Base-by-base conservation (phyloP, 2,888 invertebrate species). In the Ganaspis brasiliensis region DNA sequence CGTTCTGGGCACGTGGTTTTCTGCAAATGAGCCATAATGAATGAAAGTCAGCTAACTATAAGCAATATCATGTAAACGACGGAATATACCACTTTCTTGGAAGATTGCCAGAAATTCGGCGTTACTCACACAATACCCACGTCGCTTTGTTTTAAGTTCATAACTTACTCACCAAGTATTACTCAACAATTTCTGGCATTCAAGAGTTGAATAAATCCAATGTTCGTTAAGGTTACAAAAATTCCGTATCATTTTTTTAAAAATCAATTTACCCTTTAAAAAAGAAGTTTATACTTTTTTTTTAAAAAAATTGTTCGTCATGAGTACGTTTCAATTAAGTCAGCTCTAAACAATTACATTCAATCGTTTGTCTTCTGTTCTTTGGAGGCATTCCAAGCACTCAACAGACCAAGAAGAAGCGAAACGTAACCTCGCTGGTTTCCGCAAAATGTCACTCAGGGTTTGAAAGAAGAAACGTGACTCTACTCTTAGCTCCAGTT, bases 1-100 rank as follows among this genome's bases (percentile, higher is more conserved):
- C 40, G 19, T 67, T 67, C 9, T 6, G 3, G 24, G 6, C 14
- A n/a, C 45, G 63, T 59, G 26, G 59, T 61, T 45, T 52, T 63
- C 49, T 61, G 59, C 75, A 85, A 83, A 85, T 80, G 84, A 84
- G 82, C 79, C 80, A 79, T 83, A 85, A 85, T 85, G 85, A 87
- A 87, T 87, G 86, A 85, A 86, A 84, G 78, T 75, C 59, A 49
- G 16, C 75, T 56, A 61, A 77, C 76, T 74, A 77, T 76, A 80
- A 80, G 78, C 73, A 76, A 78, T 78, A 77, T 76, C 78, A 79
- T 57, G 71, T 77, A 78, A 73, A 76, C 78, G 75, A 78, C 76
- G 74, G 77, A 77, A 40, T 76, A 77, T 79, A 79, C 79, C 80
- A 78, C 79, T 82, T 82, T 74, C 19, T 78, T 84, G 84, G 84